Conservation (phyloP, 2,888 invertebrate genomes). For the Petrophora chlorosata region DNA sequence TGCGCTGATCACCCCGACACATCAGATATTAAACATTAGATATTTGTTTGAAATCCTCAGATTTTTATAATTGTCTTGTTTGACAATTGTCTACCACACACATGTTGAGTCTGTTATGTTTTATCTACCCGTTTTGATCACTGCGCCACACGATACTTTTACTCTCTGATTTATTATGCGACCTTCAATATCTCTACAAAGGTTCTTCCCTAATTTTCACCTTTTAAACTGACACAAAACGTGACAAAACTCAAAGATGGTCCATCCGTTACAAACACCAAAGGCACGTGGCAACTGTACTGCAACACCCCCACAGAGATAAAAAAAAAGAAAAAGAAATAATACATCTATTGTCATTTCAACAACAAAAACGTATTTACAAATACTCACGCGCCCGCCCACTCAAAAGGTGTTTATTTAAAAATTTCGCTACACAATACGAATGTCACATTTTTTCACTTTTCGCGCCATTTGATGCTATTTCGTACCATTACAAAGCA, state of each 20-base stretch:
- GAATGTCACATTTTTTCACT: constrained; percentile 72
- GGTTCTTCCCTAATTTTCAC: constrained; percentile 32
- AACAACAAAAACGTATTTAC: constrained; percentile 80
- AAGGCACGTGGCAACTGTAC: constrained; percentile 54
- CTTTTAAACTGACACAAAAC: constrained; percentile 30
- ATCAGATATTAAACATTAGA: too few relatives aligned
- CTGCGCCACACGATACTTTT: neutral
- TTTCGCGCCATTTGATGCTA: constrained; percentile 82
- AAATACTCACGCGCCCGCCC: constrained; percentile 80
- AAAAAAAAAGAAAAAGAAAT: constrained; percentile 48
- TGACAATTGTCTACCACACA: too few relatives aligned
- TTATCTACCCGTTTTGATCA: neutral
- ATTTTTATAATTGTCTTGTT: neutral
- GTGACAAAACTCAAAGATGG: too few relatives aligned
- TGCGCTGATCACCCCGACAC: too few relatives aligned
- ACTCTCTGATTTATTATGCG: constrained; percentile 12
- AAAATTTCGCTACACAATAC: constrained; percentile 72
- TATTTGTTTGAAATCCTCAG: too few relatives aligned
- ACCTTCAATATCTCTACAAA: constrained; percentile 12
- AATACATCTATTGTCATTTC: constrained; percentile 52
- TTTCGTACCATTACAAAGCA: constrained; percentile 62
- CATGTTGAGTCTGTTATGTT: too few relatives aligned
- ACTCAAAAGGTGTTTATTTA: constrained; percentile 84
- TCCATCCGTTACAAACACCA: constrained; percentile 37
- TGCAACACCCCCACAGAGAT: constrained; percentile 44